Conservation (phyloP, 1,140 invertebrate genomes). For the Fragariocoptes setiger region DNA sequence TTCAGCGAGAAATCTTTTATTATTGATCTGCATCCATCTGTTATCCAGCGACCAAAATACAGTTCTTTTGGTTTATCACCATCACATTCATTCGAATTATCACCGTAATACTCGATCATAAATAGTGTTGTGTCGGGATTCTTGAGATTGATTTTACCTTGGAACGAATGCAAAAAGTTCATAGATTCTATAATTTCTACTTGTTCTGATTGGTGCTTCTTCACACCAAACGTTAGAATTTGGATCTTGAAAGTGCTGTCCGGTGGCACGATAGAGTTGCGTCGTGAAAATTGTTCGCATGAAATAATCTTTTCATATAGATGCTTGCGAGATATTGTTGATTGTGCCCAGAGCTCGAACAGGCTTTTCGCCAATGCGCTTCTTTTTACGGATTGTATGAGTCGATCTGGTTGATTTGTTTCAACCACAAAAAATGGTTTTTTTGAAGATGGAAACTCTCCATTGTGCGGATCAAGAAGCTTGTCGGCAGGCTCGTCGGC, state of each 20-base stretch:
- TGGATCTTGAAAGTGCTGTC: conserved; percentile 23
- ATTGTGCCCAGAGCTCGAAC: conserved; percentile 39
- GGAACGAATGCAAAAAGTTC: conserved; percentile 33
- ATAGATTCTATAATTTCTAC: conserved; percentile 50
- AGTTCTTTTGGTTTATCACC: conserved; percentile 29
- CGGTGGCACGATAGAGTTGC: background rate
- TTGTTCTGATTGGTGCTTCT: conserved; percentile 40
- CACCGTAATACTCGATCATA: conserved; percentile 59
- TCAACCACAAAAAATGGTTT: conserved; percentile 1
- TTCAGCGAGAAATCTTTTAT: conserved; percentile 50
- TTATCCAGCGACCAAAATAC: conserved; percentile 50
- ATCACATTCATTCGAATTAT: conserved; percentile 34
- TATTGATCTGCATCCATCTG: conserved; percentile 41
- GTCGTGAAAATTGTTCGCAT: background rate
- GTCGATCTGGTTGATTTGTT: background rate
- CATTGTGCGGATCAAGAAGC: too few species aligned
- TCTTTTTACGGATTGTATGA: background rate
- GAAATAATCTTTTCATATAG: conserved; percentile 28
- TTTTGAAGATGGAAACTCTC: background rate
- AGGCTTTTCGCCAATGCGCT: conserved; percentile 17
- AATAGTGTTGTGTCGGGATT: conserved; percentile 42
- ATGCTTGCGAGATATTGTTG: conserved; percentile 20
- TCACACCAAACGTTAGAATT: conserved; percentile 58
- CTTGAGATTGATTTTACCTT: conserved; percentile 44
- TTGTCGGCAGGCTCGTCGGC: too few species aligned